A percentile compares a stretch with the other conserved stretches of the same genome.
These are phyloP conservation scores for Trichechus manatus DNA, from an alignment of 2,113 vertebrate genomes.

Conservation along the genomic window DNA sequence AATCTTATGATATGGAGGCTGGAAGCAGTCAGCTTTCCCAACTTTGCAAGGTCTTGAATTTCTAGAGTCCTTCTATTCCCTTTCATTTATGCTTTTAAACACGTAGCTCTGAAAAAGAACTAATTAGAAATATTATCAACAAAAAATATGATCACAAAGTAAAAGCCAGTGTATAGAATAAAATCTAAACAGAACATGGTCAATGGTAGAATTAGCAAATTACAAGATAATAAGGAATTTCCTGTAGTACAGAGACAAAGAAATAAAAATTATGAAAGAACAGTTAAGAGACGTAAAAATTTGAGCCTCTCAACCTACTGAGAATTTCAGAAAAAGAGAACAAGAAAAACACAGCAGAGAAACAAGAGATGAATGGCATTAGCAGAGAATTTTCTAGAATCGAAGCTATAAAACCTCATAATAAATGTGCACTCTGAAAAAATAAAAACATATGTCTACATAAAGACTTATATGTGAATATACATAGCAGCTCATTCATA, in stretches of 20 bases:
- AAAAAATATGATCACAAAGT: not conserved
- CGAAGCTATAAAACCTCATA: not conserved
- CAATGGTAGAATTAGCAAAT: not conserved
- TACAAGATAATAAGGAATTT: not conserved
- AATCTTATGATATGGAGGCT: not conserved
- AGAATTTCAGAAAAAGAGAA: not conserved
- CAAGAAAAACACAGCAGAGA: not conserved
- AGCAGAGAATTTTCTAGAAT: not conserved
- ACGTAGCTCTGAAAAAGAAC: not conserved
- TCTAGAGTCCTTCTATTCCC: not conserved
- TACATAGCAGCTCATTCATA: not conserved
- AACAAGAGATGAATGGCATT: not conserved
- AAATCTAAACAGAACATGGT: not conserved
- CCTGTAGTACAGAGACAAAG: not conserved
- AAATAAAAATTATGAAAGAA: not conserved
- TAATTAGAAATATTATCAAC: not conserved
- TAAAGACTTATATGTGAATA: not conserved
- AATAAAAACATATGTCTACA: not conserved
- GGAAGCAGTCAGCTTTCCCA: not conserved
- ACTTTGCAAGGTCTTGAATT: not conserved
- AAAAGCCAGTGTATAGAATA: not conserved
- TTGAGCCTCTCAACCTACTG: not conserved
- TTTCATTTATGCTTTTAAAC: not conserved
- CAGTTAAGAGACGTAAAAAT: not conserved
- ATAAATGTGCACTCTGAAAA: not conserved